phyloP scores from a whole-genome alignment of 1,140 invertebrate genomes.

The Pachypeltis micranthus region DNA sequence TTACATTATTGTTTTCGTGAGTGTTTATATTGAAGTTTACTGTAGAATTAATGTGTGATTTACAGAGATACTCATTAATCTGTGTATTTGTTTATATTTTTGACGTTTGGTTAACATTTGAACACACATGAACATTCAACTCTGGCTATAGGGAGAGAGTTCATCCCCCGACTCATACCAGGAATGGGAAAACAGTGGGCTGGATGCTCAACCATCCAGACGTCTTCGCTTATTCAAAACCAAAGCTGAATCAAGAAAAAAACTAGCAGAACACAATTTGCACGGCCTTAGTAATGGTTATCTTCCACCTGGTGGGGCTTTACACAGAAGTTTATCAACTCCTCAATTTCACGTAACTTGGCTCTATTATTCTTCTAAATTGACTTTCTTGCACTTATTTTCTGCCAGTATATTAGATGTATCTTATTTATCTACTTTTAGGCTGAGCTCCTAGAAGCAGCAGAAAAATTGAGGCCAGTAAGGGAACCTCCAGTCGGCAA shows the following conservation, averaged over 20 bases:
- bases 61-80: too few relatives aligned
- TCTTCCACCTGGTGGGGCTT: constrained; percentile 19
- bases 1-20: too few relatives aligned
- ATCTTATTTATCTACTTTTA: constrained; percentile 33
- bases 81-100: too few relatives aligned
- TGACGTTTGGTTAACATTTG: too few relatives aligned
- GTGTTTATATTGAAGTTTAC: too few relatives aligned
- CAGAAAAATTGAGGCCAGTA: constrained; percentile 44
- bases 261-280: constrained; percentile 7
- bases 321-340: constrained; percentile 43
- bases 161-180: constrained; percentile 43
- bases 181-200: constrained; percentile 35
- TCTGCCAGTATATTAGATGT: not conserved
- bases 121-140: too few relatives aligned
- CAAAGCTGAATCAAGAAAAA: constrained; percentile 46
- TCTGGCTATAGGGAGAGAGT: constrained; percentile 34
- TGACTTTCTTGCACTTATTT: not conserved
- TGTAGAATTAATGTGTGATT: too few relatives aligned
- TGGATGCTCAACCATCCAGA: constrained; percentile 37
- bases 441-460: constrained; percentile 51
- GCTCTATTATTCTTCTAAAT: not conserved
- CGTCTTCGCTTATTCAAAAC: constrained; percentile 56
- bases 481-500: constrained; percentile 33
- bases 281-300: constrained; percentile 18
- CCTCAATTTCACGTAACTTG: constrained; percentile 43